A percentile compares a stretch with the other conserved stretches of the same genome.
Conservation (phyloP, 2,888 invertebrate species). For the Helobdella robusta region DNA sequence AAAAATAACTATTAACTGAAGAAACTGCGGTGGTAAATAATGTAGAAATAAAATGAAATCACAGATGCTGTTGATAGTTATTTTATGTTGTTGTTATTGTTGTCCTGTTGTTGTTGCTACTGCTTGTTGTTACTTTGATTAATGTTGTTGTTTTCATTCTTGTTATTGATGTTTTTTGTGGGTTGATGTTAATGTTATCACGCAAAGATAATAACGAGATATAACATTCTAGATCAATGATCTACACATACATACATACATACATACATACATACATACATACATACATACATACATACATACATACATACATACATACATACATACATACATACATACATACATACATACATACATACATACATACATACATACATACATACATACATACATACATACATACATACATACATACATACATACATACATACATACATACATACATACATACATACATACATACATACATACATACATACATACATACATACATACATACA, state of each 20-base stretch:
- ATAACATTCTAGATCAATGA: neutral
- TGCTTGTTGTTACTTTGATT: no score
- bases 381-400: constrained; percentile 23
- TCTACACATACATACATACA: constrained; percentile 9
- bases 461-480: constrained; percentile 18
- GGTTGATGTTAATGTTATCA: no score
- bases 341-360: constrained; percentile 22
- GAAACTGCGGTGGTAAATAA: no score
- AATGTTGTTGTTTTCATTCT: no score
- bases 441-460: constrained; percentile 18
- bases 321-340: constrained; percentile 28
- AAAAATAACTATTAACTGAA: no score
- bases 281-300: constrained; percentile 30
- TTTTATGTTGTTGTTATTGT: no score
- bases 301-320: constrained; percentile 28
- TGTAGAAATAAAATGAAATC: no score
- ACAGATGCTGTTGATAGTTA: no score
- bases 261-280: constrained; percentile 26
- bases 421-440: constrained; percentile 17
- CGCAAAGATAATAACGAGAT: no score
- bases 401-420: constrained; percentile 20
- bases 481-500: constrained; percentile 16
- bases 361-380: constrained; percentile 24
- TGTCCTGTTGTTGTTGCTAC: no score
- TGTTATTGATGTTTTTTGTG: no score